Evolutionary conservation across 2,888 invertebrate genomes (phyloP).

Genomic region (Mythimna impura): DNA sequence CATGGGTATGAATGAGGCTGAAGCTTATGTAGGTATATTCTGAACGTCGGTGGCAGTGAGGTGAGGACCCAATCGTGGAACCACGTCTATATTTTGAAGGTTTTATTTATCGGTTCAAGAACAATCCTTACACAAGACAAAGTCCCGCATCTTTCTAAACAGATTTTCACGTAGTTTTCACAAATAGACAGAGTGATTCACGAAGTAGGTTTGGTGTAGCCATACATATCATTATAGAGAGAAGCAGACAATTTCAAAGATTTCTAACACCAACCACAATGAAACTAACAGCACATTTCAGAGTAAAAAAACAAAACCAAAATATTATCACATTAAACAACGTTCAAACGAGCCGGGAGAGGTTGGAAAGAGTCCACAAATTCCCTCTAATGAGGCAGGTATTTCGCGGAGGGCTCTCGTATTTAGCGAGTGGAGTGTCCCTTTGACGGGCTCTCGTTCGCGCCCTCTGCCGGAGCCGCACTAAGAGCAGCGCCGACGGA

Average conservation of each 20-base stretch:
- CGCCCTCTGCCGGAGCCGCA: constrained; percentile 21
- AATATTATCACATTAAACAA: constrained; percentile 15
- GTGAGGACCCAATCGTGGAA: background rate
- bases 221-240: too few species aligned
- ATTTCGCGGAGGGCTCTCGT: constrained; percentile 48
- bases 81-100: background rate
- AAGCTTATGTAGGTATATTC: too few species aligned
- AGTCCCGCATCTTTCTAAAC: too few species aligned
- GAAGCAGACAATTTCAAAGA: too few species aligned
- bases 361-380: constrained; percentile 46
- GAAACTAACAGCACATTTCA: background rate
- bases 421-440: constrained; percentile 50
- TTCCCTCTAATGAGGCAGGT: constrained; percentile 59
- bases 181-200: too few species aligned
- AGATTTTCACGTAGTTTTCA: too few species aligned
- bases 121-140: too few species aligned
- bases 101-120: background rate
- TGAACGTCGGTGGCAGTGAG: too few species aligned
- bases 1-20: too few species aligned
- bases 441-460: constrained; percentile 49
- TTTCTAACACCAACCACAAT: background rate
- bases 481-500: constrained; percentile 39
- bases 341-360: constrained; percentile 24
- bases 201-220: too few species aligned
- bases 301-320: background rate